Evolutionary conservation across 2,113 vertebrate genomes (phyloP), one percentile per base, ranked within the genome.

Genomic region (Toxotes chatareus): DNA sequence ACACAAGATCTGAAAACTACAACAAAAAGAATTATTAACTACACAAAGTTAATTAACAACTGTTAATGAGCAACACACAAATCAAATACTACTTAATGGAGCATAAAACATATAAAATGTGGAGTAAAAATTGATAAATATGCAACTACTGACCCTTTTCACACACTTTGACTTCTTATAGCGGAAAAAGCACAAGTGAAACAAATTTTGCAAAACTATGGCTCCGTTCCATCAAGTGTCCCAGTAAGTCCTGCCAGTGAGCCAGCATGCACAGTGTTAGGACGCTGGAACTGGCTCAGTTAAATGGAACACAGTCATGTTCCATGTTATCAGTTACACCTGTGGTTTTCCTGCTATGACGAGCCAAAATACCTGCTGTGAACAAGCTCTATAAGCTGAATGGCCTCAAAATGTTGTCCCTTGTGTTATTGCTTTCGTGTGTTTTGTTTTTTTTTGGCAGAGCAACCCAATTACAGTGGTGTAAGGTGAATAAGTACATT

Each of bases 1-100:
- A 72, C 68, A 83, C 67, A 82, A 5, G 51, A 76, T 79, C 90
- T 91, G 77, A 73, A 89, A 88, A 65, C 16, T 62, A 73, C 5
- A 87, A 64, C 0, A 75, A 66, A 74, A 57, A 38, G 0, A 32
- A 59, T 5, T 0, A 27, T 69, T 51, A 79, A 19, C 4, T 36
- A 46, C 3, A 64, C 13, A 64, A 57, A 47, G 17, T 64, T 47
- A 36, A 63, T 23, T 7, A 14, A 68, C 1, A 1, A 46, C 14
- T 31, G 0, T 8, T 23, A 21, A 62, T 40, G 38, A 56, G 11
- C 17, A n/a, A 65, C 19, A 73, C 47, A 55, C 9, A 57, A 53
- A 46, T 46, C 6, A 8, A 57, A 32, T n/a, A 65, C 55, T 9
- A 23, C 6, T 19, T 10, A n/a, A 21, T 23, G 27, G 21, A 8